These are phyloP conservation scores for Lasioglossum figueresi DNA, from an alignment of 2,888 invertebrate genomes.

Conservation along the genomic window DNA sequence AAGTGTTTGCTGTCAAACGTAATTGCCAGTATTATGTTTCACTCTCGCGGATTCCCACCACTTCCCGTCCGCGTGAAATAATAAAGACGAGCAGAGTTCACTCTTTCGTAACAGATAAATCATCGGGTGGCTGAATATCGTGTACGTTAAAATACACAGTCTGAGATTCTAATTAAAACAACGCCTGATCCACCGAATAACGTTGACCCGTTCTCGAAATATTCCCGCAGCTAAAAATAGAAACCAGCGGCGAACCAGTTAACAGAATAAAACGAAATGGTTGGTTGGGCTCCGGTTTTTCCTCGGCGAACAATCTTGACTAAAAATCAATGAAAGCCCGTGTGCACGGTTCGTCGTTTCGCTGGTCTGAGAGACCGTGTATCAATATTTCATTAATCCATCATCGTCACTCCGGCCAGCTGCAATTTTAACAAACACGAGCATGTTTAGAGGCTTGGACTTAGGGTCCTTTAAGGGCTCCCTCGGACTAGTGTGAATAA, in stretches of 20 bases:
- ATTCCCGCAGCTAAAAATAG: background rate
- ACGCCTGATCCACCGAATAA: background rate
- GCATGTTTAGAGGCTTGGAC: conserved; percentile 6
- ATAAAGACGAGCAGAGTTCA: background rate
- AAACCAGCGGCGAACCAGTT: background rate
- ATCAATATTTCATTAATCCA: conserved; percentile 24
- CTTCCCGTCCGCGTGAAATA: background rate
- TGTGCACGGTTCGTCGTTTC: conserved; percentile 12
- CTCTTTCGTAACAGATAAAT: background rate
- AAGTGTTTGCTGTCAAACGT: too few relatives aligned
- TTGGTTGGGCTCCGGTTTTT: background rate
- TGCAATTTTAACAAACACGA: conserved; percentile 28
- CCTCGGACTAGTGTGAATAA: conserved; percentile 2
- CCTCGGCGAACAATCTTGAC: background rate
- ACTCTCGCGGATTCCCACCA: background rate
- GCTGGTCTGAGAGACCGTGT: background rate
- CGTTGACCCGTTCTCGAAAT: background rate
- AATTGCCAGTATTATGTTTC: background rate
- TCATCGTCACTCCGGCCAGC: background rate
- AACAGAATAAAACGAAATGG: background rate
- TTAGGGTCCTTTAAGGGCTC: conserved; percentile 15
- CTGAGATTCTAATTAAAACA: background rate
- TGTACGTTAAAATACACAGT: background rate
- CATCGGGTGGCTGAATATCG: background rate
- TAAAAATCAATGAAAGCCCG: conserved; percentile 18